These are phyloP conservation scores for Zhuqinia jingwanae DNA, from an alignment of 2,888 invertebrate species.

Conservation along the genomic window DNA sequence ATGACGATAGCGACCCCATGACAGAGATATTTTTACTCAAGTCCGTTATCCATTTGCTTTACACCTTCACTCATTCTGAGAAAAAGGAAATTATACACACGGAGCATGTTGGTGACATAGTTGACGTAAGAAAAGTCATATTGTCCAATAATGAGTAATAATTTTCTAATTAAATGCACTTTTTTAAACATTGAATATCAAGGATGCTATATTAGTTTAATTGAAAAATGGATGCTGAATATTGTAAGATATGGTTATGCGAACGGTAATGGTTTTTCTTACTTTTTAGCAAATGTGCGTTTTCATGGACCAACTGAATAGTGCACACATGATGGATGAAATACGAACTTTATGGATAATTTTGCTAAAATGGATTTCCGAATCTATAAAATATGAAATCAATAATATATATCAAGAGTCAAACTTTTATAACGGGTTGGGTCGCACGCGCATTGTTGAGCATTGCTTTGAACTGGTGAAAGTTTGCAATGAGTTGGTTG, in stretches of 20 bases:
- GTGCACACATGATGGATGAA: slow-evolving; percentile 12
- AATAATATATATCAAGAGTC: no score
- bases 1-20: neutral
- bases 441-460: neutral
- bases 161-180: no score
- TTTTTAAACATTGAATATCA: no score
- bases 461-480: slow-evolving; percentile 14
- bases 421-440: neutral
- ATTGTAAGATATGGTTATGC: neutral
- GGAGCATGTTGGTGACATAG: no score
- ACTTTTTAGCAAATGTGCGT: slow-evolving; percentile 2
- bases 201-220: no score
- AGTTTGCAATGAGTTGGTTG: neutral
- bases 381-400: neutral
- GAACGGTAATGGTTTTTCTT: no score
- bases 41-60: neutral
- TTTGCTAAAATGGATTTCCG: neutral
- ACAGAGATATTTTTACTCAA: neutral
- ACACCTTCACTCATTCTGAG: neutral
- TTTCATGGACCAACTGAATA: neutral
- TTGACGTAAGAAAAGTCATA: no score
- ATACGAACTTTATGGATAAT: slow-evolving; percentile 30
- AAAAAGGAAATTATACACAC: no score
- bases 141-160: no score
- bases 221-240: neutral